Percentiles rank a stretch among this genome's conserved stretches.
These are phyloP conservation scores for Morelia viridis DNA, from an alignment of 2,797 vertebrate species.

Conservation along the genomic window DNA sequence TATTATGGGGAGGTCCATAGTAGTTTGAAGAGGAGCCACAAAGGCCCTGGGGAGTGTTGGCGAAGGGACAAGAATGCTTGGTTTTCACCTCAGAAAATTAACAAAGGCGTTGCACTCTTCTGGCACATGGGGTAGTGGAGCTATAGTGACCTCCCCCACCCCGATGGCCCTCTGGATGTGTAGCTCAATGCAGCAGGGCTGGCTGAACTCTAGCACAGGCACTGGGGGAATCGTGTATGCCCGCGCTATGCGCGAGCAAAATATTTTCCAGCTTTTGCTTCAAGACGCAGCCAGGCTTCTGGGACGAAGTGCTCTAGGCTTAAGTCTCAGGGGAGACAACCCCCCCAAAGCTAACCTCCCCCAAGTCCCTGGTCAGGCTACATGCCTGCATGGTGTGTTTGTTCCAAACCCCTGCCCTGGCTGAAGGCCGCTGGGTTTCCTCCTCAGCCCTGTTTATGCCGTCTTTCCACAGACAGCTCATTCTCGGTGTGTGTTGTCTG, in stretches of 20 bases:
- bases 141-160: no score
- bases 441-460: slow-evolving; percentile 12
- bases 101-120: neutral
- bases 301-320: neutral
- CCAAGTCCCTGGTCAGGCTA: neutral
- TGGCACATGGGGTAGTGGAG: neutral
- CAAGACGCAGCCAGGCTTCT: neutral
- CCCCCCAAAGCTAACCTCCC: no score
- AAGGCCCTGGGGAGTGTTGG: neutral
- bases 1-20: neutral
- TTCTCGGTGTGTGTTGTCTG: slow-evolving; percentile 30
- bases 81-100: neutral
- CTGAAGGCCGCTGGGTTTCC: neutral
- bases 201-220: no score
- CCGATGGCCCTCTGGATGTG: neutral
- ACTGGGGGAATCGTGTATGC: no score
- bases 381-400: slow-evolving; percentile 24
- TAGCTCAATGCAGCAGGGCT: neutral
- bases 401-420: neutral
- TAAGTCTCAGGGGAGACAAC: neutral
- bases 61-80: neutral
- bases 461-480: slow-evolving; percentile 14
- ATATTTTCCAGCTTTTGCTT: neutral
- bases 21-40: neutral
- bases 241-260: neutral